These are phyloP conservation scores for Podarcis raffonei DNA, from an alignment of 2,113 vertebrate species.

Conservation along the genomic window DNA sequence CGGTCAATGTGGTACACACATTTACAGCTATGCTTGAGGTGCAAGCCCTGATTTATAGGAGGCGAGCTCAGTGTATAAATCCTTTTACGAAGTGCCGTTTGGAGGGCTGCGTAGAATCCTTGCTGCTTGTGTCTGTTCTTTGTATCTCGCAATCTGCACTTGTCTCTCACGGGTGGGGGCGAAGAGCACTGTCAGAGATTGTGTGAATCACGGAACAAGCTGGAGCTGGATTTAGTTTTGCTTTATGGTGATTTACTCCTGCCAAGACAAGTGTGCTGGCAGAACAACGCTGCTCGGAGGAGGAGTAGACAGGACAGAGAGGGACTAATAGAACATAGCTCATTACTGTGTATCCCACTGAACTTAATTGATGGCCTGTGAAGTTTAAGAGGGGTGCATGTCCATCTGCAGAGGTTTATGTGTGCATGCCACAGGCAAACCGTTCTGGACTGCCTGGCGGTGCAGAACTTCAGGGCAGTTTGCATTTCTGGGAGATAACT, in stretches of 20 bases:
- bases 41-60: not conserved
- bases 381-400: slow-evolving; percentile 44
- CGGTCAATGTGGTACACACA: not conserved
- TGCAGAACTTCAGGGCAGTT: slow-evolving; percentile 39
- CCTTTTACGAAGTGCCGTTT: not conserved
- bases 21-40: not conserved
- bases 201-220: slow-evolving; percentile 27
- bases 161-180: not conserved
- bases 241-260: slow-evolving; percentile 32
- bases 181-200: slow-evolving; percentile 15
- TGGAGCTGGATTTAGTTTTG: slow-evolving; percentile 34
- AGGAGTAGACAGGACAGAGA: not conserved
- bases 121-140: not conserved
- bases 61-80: not conserved
- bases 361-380: slow-evolving; percentile 33
- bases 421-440: not conserved
- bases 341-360: not conserved
- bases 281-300: not conserved
- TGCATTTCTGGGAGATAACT: slow-evolving; percentile 39
- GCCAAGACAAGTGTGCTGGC: slow-evolving; percentile 64
- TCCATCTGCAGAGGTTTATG: not conserved
- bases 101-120: not conserved
- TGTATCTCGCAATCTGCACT: not conserved
- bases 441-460: slow-evolving; percentile 19
- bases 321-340: slow-evolving; percentile 33